A percentile compares a stretch with the other conserved stretches of the same genome.
These are phyloP conservation scores for Nanger granti DNA, from an alignment of 2,113 vertebrate species.

Conservation along the genomic window DNA sequence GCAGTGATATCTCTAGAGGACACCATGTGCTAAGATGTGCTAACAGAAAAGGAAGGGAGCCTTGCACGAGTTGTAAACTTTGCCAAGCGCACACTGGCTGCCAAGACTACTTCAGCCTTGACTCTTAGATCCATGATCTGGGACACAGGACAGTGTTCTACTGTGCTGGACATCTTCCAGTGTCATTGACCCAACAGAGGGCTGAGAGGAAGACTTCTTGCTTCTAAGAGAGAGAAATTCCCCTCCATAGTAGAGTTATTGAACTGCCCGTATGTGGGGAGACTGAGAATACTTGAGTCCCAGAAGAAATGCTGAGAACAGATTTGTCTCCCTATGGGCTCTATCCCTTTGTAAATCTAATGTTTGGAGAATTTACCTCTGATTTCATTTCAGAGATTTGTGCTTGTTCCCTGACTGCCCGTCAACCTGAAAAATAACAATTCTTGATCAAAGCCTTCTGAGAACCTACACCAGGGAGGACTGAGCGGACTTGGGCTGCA, in stretches of 20 bases:
- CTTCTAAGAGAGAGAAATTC: slow-evolving; percentile 21
- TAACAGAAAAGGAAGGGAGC: background rate
- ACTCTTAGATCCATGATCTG: background rate
- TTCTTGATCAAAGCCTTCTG: background rate
- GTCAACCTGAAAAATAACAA: background rate
- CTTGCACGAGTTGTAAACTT: background rate
- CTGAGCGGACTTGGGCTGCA: background rate
- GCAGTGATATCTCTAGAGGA: background rate
- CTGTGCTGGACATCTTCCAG: background rate
- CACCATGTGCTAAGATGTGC: background rate
- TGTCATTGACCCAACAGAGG: background rate
- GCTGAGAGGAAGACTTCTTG: background rate
- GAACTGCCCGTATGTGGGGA: background rate
- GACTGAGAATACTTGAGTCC: background rate
- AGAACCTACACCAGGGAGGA: background rate
- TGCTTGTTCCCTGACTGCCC: background rate
- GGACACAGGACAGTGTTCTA: background rate
- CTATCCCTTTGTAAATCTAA: background rate
- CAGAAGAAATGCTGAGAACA: background rate
- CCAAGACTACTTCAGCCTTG: background rate
- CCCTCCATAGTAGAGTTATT: background rate
- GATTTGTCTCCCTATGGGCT: background rate
- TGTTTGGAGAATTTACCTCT: background rate
- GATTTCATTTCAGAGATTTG: background rate
- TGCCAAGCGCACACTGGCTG: slow-evolving; percentile 20